phyloP scores from a whole-genome alignment of 2,888 invertebrate species.

The Drosophila borborema region DNA sequence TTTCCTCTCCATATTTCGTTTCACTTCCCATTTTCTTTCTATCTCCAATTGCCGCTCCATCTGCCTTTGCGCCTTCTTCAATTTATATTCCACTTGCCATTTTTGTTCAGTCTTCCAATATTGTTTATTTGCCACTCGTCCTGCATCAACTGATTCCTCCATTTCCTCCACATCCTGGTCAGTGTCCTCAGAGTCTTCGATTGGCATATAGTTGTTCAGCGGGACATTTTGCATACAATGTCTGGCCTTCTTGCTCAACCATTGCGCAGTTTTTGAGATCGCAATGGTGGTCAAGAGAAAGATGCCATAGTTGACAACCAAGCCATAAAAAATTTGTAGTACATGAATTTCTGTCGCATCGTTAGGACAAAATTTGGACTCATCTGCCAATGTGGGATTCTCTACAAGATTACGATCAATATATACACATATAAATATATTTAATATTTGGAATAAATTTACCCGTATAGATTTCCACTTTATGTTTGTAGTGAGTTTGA shows the following conservation, averaged over 20 bases:
- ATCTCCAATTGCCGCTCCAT: background rate
- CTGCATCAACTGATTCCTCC: background rate
- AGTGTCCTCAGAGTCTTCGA: background rate
- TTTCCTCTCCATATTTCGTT: background rate
- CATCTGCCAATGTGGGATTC: constrained; percentile 7
- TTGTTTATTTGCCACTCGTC: no score
- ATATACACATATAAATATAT: no score
- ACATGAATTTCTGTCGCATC: background rate
- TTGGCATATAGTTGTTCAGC: background rate
- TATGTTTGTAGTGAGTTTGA: constrained; percentile 27
- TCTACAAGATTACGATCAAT: constrained; percentile 28
- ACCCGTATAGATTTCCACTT: constrained; percentile 64
- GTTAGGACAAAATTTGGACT: constrained; percentile 12
- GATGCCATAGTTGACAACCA: constrained; percentile 41
- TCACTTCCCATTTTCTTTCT: background rate
- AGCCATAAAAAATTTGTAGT: constrained; percentile 6
- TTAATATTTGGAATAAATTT: background rate
- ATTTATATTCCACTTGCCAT: background rate
- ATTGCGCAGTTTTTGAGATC: constrained; percentile 38
- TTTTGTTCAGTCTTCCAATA: background rate
- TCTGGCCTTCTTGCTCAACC: constrained; percentile 22
- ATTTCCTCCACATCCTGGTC: background rate
- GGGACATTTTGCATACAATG: background rate
- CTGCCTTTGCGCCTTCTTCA: background rate
- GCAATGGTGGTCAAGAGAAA: constrained; percentile 34